Percentiles rank a stretch among this genome's conserved stretches.
Conservation (phyloP, 2,888 invertebrate genomes). For the Cremastobaeus sp. region DNA sequence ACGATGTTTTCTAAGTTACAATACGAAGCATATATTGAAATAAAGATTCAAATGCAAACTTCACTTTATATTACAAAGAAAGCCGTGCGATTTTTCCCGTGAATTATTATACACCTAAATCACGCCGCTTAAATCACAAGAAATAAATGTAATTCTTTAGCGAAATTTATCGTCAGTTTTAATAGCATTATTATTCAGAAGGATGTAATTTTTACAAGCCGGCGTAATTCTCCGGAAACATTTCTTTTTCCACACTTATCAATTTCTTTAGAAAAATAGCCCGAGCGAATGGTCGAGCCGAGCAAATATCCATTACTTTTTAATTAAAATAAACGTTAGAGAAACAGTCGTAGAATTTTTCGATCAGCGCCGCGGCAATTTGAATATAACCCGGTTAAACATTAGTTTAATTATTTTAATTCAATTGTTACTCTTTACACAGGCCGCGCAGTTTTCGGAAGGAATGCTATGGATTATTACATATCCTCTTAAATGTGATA, state of each 20-base stretch:
- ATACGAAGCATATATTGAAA: constrained; percentile 24
- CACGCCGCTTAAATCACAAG: constrained; percentile 19
- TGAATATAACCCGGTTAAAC: constrained; percentile 30
- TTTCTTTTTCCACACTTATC: constrained; percentile 9
- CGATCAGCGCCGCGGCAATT: constrained; percentile 13
- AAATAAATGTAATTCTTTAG: constrained; percentile 36
- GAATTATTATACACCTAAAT: constrained; percentile 44
- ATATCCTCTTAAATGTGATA: constrained; percentile 30
- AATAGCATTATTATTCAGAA: constrained; percentile 20
- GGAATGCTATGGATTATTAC: constrained; percentile 32
- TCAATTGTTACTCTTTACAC: constrained; percentile 31
- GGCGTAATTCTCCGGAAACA: constrained; percentile 16
- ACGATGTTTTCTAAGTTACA: constrained; percentile 14
- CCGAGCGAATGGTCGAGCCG: not conserved
- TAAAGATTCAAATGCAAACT: constrained; percentile 15
- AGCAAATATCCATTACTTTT: constrained; percentile 40
- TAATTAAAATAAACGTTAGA: constrained; percentile 35
- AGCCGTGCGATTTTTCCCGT: constrained; percentile 27
- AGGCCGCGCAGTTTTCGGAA: constrained; percentile 18
- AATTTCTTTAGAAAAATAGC: constrained; percentile 17
- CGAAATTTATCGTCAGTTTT: constrained; percentile 28
- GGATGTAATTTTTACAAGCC: constrained; percentile 7
- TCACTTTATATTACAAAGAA: constrained; percentile 23
- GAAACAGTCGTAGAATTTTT: constrained; percentile 44
- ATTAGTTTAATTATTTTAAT: constrained; percentile 48